Percentiles rank a stretch among this genome's conserved stretches.
Evolutionary conservation across 2,888 invertebrate genomes (phyloP).

Genomic region (Drosophila borborema): DNA sequence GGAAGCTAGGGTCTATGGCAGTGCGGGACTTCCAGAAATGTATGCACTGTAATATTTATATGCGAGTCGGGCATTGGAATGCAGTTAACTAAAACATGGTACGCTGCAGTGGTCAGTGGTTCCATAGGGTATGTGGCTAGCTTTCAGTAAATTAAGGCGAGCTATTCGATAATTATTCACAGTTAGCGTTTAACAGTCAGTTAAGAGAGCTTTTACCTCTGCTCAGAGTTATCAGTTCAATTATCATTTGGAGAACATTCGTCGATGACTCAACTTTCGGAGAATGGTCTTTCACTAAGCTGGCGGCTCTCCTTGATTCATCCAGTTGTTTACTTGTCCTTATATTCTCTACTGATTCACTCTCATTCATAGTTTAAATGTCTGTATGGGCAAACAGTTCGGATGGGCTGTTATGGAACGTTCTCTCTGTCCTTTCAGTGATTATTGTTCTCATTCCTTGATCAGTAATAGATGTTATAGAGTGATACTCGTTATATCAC

Average conservation of each 20-base stretch:
- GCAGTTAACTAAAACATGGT: slow-evolving; percentile 5
- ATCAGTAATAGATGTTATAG: neutral
- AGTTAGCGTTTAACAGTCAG: neutral
- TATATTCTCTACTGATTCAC: neutral
- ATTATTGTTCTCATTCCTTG: neutral
- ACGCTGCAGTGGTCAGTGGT: too few species aligned
- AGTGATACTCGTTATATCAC: neutral
- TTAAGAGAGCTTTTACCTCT: neutral
- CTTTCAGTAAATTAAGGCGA: neutral
- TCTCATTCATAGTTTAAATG: neutral
- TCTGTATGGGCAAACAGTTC: neutral
- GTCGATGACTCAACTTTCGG: neutral
- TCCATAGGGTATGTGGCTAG: neutral
- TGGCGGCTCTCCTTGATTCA: neutral
- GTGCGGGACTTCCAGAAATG: slow-evolving; percentile 1
- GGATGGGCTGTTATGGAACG: neutral
- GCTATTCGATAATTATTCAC: neutral
- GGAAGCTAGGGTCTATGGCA: neutral
- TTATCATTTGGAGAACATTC: neutral
- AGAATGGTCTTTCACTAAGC: too few species aligned
- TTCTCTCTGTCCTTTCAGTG: neutral
- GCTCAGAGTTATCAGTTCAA: neutral
- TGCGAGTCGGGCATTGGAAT: slow-evolving; percentile 11
- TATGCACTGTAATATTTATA: slow-evolving; percentile 45
- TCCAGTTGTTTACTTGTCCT: neutral